These are phyloP conservation scores for Solea solea DNA, from an alignment of 2,113 vertebrate species.

Conservation along the genomic window DNA sequence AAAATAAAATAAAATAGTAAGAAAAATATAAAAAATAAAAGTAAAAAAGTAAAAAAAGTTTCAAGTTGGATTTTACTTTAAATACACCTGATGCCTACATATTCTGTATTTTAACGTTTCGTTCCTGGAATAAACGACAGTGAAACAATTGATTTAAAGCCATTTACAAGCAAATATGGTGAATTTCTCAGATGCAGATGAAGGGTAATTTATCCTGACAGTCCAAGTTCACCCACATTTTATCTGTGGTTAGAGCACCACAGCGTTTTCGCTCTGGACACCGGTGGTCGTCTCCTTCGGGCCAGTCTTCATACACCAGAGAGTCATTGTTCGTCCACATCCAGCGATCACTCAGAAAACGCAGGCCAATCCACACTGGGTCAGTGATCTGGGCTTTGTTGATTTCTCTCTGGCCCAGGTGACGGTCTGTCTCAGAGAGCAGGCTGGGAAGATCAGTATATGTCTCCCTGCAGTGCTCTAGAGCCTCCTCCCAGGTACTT, in stretches of 20 bases:
- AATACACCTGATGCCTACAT: no score
- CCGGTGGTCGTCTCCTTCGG: background rate
- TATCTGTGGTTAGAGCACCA: conserved; percentile 35
- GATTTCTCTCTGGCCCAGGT: background rate
- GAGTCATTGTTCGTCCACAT: conserved; percentile 28
- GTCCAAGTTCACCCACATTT: conserved; percentile 35
- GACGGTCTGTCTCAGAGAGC: background rate
- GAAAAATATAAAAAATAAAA: no score
- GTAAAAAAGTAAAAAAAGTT: no score
- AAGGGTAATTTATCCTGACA: conserved; percentile 26
- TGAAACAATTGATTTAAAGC: no score
- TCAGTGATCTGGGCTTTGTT: fast-evolving
- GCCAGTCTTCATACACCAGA: background rate
- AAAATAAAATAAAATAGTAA: no score
- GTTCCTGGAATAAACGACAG: no score
- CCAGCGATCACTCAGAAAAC: conserved; percentile 36
- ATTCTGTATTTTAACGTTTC: no score
- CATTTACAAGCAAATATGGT: background rate
- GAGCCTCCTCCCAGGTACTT: conserved; percentile 48
- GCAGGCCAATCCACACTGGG: conserved; percentile 48
- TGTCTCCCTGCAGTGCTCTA: conserved; percentile 25
- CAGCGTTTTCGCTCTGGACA: conserved; percentile 22
- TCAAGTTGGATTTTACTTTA: no score
- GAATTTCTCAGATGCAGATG: conserved; percentile 25
- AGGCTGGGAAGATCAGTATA: conserved; percentile 6